Evolutionary conservation across 2,888 invertebrate species (phyloP).

Genomic region (Odontocerum albicorne): DNA sequence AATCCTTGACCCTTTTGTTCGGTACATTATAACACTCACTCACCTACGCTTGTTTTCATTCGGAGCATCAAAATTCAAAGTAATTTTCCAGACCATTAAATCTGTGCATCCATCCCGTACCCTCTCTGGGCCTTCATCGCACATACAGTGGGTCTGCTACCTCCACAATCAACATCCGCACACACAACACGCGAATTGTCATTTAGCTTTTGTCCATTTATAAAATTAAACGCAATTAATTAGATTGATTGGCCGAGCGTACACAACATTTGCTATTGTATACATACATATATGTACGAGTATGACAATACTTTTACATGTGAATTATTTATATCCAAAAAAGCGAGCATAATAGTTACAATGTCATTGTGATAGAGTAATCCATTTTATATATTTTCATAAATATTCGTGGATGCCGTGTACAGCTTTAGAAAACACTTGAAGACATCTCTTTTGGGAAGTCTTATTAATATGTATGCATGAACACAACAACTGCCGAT

Average conservation of each 20-base stretch:
- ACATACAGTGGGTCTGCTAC: background rate
- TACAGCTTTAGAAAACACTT: too few species aligned
- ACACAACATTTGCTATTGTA: background rate
- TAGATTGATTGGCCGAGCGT: conserved; percentile 7
- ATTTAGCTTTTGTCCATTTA: conserved; percentile 7
- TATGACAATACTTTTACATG: too few species aligned
- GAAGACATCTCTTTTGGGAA: too few species aligned
- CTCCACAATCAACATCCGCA: conserved; percentile 6
- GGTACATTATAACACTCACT: background rate
- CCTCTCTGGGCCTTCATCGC: conserved; percentile 1
- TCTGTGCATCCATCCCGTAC: conserved; percentile 29
- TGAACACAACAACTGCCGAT: too few species aligned
- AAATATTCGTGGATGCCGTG: too few species aligned
- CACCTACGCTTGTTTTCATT: conserved; percentile 1
- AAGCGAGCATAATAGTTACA: too few species aligned
- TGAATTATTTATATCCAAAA: too few species aligned
- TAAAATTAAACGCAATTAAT: conserved; percentile 21
- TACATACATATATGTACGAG: too few species aligned
- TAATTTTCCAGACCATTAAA: conserved; percentile 35
- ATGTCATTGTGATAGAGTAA: too few species aligned
- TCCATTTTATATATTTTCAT: too few species aligned
- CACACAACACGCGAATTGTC: background rate
- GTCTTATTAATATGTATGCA: too few species aligned
- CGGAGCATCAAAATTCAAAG: conserved; percentile 25
- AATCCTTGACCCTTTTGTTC: background rate